Percentiles rank a stretch among this genome's conserved stretches.
These are phyloP conservation scores for Pseudonaja textilis DNA, from an alignment of 2,113 vertebrate species.

Conservation along the genomic window DNA sequence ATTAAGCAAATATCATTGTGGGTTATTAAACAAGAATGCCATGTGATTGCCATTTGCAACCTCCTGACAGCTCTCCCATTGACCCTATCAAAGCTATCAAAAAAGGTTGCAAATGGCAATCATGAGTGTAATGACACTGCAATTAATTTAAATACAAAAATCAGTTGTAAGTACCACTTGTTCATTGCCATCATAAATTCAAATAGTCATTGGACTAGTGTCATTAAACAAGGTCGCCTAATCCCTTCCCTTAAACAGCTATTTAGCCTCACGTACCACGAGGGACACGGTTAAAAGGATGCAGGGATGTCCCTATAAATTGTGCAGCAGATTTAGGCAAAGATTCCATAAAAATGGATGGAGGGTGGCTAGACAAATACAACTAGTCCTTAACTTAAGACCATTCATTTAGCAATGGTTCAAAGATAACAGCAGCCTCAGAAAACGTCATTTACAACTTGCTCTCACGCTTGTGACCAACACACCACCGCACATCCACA, in stretches of 20 bases:
- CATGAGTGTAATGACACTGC: background rate
- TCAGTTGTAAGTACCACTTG: background rate
- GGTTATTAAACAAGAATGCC: background rate
- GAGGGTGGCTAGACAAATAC: background rate
- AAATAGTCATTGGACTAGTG: background rate
- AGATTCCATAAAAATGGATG: background rate
- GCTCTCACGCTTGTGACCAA: background rate
- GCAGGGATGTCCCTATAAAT: background rate
- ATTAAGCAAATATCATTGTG: background rate
- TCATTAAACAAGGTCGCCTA: background rate
- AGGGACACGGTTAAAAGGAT: background rate
- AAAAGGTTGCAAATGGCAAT: background rate
- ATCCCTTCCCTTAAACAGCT: background rate
- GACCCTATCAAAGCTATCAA: background rate
- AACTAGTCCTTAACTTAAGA: background rate
- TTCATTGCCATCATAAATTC: background rate
- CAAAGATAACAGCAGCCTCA: background rate
- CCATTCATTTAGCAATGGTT: background rate
- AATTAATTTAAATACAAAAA: background rate
- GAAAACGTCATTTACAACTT: background rate
- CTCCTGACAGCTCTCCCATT: background rate
- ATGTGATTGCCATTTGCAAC: background rate
- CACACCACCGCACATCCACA: background rate
- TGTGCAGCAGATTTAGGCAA: background rate
- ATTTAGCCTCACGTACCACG: background rate